phyloP scores from a whole-genome alignment of 2,113 vertebrate species.

The Holacanthus passer region DNA sequence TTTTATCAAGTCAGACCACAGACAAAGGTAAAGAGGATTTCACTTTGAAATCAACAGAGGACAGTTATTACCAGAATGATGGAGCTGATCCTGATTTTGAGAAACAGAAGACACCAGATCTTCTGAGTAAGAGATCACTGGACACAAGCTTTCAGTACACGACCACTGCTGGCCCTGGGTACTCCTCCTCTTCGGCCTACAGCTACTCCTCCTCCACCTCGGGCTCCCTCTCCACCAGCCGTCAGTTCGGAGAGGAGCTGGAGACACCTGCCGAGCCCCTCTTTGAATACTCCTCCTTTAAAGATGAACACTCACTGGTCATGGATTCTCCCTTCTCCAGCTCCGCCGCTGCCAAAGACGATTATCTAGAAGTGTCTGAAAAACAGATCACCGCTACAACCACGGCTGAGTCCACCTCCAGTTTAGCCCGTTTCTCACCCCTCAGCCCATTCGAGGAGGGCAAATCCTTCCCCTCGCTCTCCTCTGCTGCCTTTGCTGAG shows the following conservation, averaged over 20 bases:
- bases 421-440: constrained; percentile 83
- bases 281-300: constrained; percentile 88
- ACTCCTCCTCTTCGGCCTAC: constrained; percentile 86
- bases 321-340: constrained; percentile 78
- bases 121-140: constrained; percentile 72
- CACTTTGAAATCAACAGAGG: constrained; percentile 64
- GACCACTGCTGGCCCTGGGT: constrained; percentile 78
- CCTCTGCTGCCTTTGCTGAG: constrained; percentile 45
- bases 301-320: constrained; percentile 84
- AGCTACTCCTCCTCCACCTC: constrained; percentile 88
- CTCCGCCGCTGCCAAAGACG: constrained; percentile 85
- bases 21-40: constrained; percentile 65
- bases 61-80: constrained; percentile 70
- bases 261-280: constrained; percentile 80
- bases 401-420: constrained; percentile 81
- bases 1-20: constrained; percentile 47
- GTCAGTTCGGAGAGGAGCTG: constrained; percentile 85
- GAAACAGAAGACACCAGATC: constrained; percentile 72
- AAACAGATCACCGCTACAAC: constrained; percentile 78
- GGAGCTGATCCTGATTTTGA: constrained; percentile 71
- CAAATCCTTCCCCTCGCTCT: constrained; percentile 74
- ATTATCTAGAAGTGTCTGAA: constrained; percentile 94
- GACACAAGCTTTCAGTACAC: constrained; percentile 87
- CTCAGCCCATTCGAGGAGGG: constrained; percentile 86
- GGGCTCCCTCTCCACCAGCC: constrained; percentile 85